A percentile compares a stretch with the other conserved stretches of the same genome.
These are phyloP conservation scores for Chloromyia formosa DNA, from an alignment of 2,888 invertebrate genomes.

Conservation along the genomic window DNA sequence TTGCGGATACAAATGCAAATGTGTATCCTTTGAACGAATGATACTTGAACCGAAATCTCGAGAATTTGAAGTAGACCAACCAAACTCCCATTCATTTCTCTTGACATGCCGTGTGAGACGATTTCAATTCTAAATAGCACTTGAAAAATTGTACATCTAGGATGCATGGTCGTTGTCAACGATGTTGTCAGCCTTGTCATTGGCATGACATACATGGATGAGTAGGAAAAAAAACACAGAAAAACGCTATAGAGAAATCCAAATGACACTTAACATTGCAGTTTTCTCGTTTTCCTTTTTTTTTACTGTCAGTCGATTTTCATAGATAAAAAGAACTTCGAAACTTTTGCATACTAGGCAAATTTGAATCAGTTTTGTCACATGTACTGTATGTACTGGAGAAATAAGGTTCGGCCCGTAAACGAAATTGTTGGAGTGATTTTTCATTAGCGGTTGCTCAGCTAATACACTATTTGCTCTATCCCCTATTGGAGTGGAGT, in stretches of 20 bases:
- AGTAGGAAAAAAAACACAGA: background rate
- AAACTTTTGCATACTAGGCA: background rate
- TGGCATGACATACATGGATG: background rate
- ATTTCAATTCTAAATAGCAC: background rate
- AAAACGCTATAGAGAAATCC: background rate
- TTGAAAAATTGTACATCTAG: background rate
- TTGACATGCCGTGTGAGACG: background rate
- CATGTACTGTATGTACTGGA: too few species aligned
- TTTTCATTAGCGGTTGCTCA: too few species aligned
- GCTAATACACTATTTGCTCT: too few species aligned
- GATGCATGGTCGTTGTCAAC: background rate
- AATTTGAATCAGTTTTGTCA: background rate
- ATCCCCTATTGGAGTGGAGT: too few species aligned
- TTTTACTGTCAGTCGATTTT: background rate
- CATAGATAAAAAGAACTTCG: background rate
- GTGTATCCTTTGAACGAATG: slow-evolving; percentile 5
- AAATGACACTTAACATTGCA: slow-evolving; percentile 5
- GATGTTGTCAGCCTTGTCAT: slow-evolving; percentile 1
- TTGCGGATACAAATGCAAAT: background rate
- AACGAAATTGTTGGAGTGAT: too few species aligned
- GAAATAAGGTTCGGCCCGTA: too few species aligned
- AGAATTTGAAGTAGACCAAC: background rate
- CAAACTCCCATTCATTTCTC: slow-evolving; percentile 4
- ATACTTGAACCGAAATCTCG: background rate
- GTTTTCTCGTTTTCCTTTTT: background rate